These are phyloP conservation scores for Neoniphon sammara DNA, from an alignment of 2,797 vertebrate species.

Conservation along the genomic window DNA sequence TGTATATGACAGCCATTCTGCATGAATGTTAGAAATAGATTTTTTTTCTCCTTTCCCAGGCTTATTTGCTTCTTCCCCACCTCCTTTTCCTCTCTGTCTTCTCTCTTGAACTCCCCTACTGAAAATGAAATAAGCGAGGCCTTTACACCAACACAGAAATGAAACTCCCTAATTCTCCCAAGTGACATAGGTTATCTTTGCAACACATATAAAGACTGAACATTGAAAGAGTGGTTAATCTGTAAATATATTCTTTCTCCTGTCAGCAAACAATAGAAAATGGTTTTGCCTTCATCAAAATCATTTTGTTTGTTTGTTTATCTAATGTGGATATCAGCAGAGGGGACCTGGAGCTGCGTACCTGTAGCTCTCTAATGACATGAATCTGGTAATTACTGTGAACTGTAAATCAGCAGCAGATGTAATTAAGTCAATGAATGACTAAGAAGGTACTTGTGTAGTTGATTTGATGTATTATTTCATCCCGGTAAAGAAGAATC, in stretches of 20 bases:
- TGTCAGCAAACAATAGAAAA: neutral
- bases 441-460: neutral
- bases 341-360: constrained; percentile 3
- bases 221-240: neutral
- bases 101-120: too few species aligned
- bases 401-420: neutral
- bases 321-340: neutral
- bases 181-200: neutral
- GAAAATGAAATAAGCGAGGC: neutral
- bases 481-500: neutral
- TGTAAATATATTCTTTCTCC: neutral
- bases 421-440: neutral
- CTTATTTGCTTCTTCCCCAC: too few species aligned
- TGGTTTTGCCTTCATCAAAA: neutral
- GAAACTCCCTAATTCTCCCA: neutral
- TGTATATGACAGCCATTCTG: constrained; percentile 1
- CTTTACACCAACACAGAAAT: neutral
- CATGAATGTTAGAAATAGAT: constrained; percentile 1
- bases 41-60: neutral
- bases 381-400: neutral
- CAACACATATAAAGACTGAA: neutral
- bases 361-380: constrained; percentile 3
- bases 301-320: neutral
- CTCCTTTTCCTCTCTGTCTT: neutral
- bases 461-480: too few species aligned